Percentiles rank a stretch among this genome's conserved stretches.
Conservation (phyloP, 2,113 vertebrate species). For the Chaetura pelagica region DNA sequence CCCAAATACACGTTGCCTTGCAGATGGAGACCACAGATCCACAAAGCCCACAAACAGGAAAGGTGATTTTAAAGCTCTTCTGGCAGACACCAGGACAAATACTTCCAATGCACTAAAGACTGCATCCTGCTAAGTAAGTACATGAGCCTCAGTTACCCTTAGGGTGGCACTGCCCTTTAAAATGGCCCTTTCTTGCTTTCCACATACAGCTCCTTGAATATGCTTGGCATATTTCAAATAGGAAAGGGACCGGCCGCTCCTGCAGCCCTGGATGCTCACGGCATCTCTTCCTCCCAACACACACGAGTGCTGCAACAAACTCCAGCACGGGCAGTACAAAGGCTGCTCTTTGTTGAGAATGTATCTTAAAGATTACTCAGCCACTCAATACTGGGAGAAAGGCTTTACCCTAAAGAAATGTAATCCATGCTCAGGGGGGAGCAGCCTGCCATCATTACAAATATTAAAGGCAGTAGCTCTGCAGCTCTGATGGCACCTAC, state of each 20-base stretch:
- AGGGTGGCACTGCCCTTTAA: neutral
- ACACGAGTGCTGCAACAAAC: neutral
- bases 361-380: neutral
- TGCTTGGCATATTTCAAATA: neutral
- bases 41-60: neutral
- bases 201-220: neutral
- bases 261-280: accelerated
- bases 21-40: neutral
- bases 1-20: neutral
- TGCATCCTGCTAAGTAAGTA: neutral
- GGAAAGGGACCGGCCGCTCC: neutral
- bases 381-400: neutral
- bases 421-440: neutral
- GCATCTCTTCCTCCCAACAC: neutral
- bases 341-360: neutral
- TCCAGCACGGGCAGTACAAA: neutral
- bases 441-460: neutral
- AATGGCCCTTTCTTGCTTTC: neutral
- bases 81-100: neutral
- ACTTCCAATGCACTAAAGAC: neutral
- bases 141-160: neutral
- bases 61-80: neutral
- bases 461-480: neutral
- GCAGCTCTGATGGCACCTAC: accelerated
- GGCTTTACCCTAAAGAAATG: neutral